Evolutionary conservation across 1,140 invertebrate species (phyloP), one percentile per base, ranked within the genome.

Genomic region (Microvelia longipes): DNA sequence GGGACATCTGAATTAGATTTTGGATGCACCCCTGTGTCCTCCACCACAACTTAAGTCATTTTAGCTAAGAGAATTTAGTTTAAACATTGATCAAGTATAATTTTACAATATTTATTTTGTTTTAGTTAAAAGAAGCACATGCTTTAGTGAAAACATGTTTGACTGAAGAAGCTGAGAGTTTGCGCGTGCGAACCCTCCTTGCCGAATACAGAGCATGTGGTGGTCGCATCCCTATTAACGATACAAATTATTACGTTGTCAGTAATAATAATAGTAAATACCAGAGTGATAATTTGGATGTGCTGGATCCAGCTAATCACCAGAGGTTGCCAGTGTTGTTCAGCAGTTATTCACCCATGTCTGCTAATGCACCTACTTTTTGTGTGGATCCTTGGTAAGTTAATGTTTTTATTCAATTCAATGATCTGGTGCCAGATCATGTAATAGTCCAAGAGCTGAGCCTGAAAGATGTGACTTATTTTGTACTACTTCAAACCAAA

Each of bases 291-390:
- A 50, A 50, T 26, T 27, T 67, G 28, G 95, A 98, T 79, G 92
- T 92, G 27, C 80, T 98, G 1, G 89, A 94, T 77, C 89, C 91
- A 0, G 84, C 84, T 65, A 90, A 90, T 79, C 96, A 98, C 80
- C 96, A 98, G 81, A 81, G 87, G 60, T 79, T 98, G 11, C 86
- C 91, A 2, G 88, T 98, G 29, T 81, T 98, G 29, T 94, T 98
- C 77, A 97, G 93, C 77, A 97, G 92, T 78, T 97, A 92, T 77
- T 90, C 92, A 69, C 85, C 85, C 72, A 86, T 87, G 63, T 92
- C 90, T 0, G 82, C 85, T 26, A 91, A 93, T 76, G 86, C 88
- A 14, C 92, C 93, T 0, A 86, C 88, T 64, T 95, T 93, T 77
- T 96, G 94, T 77, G 90, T 95, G 1, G 89, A 90, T 76, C 93